Evolutionary conservation across 1,140 invertebrate genomes (phyloP).

Genomic region (Galleria mellonella): DNA sequence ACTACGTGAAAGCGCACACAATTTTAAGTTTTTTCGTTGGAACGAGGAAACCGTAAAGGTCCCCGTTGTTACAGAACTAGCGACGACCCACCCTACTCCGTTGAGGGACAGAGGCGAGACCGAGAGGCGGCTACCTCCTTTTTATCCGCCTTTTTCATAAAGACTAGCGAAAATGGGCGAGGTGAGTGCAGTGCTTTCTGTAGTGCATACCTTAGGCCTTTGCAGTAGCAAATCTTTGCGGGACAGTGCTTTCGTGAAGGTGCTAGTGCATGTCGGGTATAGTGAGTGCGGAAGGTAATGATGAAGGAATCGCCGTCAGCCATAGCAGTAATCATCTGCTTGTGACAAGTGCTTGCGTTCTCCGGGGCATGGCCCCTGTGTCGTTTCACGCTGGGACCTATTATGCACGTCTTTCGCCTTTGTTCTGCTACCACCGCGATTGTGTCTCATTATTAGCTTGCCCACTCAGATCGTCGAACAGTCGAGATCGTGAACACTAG

Average conservation of each 20-base stretch:
- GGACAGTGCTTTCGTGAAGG: slow-evolving; percentile 51
- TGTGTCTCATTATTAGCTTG: slow-evolving; percentile 14
- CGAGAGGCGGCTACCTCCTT: slow-evolving; percentile 63
- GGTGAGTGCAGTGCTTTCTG: slow-evolving; percentile 68
- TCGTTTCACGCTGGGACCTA: slow-evolving; percentile 13
- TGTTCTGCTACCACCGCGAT: slow-evolving; percentile 27
- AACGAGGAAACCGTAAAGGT: slow-evolving; percentile 65
- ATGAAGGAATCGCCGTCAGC: slow-evolving; percentile 9
- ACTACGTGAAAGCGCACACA: slow-evolving; percentile 66
- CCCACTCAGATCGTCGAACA: slow-evolving; percentile 22
- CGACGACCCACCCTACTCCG: slow-evolving; percentile 59
- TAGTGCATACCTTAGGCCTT: slow-evolving; percentile 55
- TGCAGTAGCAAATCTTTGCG: slow-evolving; percentile 31
- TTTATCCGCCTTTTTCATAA: slow-evolving; percentile 65
- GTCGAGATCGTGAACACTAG: not conserved
- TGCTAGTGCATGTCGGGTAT: slow-evolving; percentile 53
- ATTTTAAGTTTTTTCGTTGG: slow-evolving; percentile 66
- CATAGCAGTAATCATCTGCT: slow-evolving; percentile 13
- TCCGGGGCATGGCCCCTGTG: slow-evolving; percentile 19
- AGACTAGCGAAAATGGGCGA: slow-evolving; percentile 72
- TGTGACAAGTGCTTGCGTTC: slow-evolving; percentile 35
- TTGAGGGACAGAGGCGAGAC: slow-evolving; percentile 60
- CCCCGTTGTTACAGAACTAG: slow-evolving; percentile 70
- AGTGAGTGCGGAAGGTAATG: slow-evolving; percentile 39
- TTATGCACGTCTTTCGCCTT: slow-evolving; percentile 41